A percentile compares a stretch with the other conserved stretches of the same genome.
Conservation (phyloP, 2,797 vertebrate genomes). For the Hippocampus kuda region DNA sequence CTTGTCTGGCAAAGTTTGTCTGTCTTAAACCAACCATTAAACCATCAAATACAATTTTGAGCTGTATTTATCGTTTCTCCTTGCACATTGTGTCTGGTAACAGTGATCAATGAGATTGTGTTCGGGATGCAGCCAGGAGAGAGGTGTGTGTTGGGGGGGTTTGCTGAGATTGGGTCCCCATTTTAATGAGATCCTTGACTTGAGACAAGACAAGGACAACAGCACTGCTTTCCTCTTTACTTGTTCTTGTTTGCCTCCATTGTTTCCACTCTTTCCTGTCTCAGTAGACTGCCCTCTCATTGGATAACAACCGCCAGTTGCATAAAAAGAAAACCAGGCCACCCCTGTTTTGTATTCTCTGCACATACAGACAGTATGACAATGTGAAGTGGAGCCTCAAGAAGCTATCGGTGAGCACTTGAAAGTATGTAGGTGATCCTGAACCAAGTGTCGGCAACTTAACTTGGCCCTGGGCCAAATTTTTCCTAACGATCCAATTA, state of each 20-base stretch:
- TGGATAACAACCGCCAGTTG: slow-evolving; percentile 20
- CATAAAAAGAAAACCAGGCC: slow-evolving; percentile 32
- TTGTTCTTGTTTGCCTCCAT: slow-evolving; percentile 22
- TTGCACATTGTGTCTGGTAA: slow-evolving; percentile 25
- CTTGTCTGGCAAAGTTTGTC: not conserved
- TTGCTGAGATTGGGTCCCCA: slow-evolving; percentile 50
- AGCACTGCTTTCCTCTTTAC: slow-evolving; percentile 31
- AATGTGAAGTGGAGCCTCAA: slow-evolving; percentile 3
- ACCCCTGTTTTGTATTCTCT: slow-evolving; percentile 29
- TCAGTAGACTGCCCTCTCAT: slow-evolving; percentile 33
- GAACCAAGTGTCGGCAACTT: too few relatives aligned
- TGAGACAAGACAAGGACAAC: slow-evolving; percentile 60
- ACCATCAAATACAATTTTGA: not conserved
- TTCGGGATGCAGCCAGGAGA: slow-evolving; percentile 34
- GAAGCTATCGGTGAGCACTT: slow-evolving; percentile 14
- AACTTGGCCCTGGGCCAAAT: too few relatives aligned
- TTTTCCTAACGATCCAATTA: too few relatives aligned
- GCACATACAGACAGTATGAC: slow-evolving; percentile 12
- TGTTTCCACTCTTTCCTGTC: slow-evolving; percentile 27
- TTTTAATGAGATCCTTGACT: slow-evolving; percentile 71
- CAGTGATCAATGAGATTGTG: slow-evolving; percentile 50
- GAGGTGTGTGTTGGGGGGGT: slow-evolving; percentile 16
- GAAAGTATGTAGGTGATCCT: slow-evolving; percentile 6
- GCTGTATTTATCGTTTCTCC: slow-evolving; percentile 19
- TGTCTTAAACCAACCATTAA: not conserved